Conservation (phyloP, 1,140 invertebrate genomes). For the Mactra quadrangularis region DNA sequence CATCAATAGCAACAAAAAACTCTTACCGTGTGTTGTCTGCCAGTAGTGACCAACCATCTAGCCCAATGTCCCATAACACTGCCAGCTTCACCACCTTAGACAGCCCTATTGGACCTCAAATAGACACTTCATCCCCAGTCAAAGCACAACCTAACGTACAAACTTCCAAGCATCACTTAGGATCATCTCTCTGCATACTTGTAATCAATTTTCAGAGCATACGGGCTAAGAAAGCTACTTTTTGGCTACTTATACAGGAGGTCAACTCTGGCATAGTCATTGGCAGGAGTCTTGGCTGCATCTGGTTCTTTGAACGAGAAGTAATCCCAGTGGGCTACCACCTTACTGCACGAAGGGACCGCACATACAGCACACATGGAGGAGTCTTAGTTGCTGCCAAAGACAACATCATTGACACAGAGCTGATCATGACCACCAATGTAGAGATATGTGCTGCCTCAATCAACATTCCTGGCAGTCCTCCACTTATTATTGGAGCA, state of each 20-base stretch:
- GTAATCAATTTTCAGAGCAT: conserved; percentile 26
- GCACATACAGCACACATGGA: not conserved
- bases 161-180: too few species aligned
- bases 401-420: not conserved
- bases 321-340: not conserved
- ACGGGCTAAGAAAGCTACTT: not conserved
- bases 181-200: not conserved
- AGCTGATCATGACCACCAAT: not conserved
- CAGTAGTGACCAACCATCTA: not conserved
- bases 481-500: not conserved
- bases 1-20: conserved; percentile 18
- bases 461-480: not conserved
- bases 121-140: not conserved
- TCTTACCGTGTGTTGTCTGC: conserved; percentile 10
- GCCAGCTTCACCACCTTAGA: not conserved
- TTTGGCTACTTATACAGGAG: not conserved
- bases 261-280: conserved; percentile 8
- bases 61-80: not conserved
- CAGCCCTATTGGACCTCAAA: not conserved
- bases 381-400: not conserved
- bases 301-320: not conserved
- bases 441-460: not conserved
- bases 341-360: not conserved
- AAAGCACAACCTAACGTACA: too few species aligned
- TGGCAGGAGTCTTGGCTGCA: conserved; percentile 11